Evolutionary conservation across 2,113 vertebrate genomes (phyloP).

Genomic region (Probosciger aterrimus): DNA sequence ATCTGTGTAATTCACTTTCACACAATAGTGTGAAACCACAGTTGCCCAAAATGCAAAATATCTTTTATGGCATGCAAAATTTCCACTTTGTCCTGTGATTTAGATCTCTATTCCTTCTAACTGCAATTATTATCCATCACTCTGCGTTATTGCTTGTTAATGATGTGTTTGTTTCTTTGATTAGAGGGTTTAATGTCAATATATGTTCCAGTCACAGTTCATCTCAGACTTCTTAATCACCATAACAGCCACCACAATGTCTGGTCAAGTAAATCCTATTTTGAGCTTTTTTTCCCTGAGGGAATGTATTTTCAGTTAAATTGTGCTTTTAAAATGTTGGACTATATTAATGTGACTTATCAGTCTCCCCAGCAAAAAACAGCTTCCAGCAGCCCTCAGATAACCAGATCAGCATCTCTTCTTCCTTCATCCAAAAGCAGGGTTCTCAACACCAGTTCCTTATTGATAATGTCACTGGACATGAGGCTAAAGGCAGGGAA

Average conservation of each 20-base stretch:
- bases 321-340: not conserved
- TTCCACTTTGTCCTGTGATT: not conserved
- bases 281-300: not conserved
- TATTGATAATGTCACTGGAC: not conserved
- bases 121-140: not conserved
- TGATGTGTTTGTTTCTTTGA: constrained; percentile 31
- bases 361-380: not conserved
- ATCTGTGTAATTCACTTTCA: not conserved
- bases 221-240: not conserved
- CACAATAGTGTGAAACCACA: not conserved
- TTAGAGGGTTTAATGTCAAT: constrained; percentile 7
- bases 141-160: constrained; percentile 15
- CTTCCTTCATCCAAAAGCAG: not conserved
- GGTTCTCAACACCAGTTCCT: not conserved
- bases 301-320: constrained; percentile 4
- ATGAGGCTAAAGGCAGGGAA: not conserved
- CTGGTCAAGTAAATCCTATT: constrained; percentile 34
- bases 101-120: not conserved
- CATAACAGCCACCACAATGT: not conserved
- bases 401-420: not conserved
- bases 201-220: not conserved
- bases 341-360: not conserved
- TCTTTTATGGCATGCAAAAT: not conserved
- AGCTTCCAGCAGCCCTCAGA: not conserved
- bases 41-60: not conserved